phyloP scores from a whole-genome alignment of 1,140 invertebrate genomes.

The Episyrphus balteatus region DNA sequence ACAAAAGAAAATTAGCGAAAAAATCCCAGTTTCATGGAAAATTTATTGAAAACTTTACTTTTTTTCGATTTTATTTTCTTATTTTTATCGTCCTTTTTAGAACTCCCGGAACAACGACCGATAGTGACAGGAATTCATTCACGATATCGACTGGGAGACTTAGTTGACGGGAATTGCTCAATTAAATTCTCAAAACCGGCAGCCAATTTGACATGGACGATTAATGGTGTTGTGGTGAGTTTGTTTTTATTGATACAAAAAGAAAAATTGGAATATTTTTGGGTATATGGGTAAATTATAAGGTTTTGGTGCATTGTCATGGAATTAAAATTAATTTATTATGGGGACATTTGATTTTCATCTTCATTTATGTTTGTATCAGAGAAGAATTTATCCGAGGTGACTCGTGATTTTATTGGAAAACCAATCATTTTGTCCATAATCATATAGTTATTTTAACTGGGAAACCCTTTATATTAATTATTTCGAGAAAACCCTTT shows the following conservation, averaged over 20 bases:
- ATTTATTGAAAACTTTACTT: background rate
- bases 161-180: constrained; percentile 61
- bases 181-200: constrained; percentile 64
- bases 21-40: constrained; percentile 9
- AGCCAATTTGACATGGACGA: constrained; percentile 74
- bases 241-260: constrained; percentile 12
- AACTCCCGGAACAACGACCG: constrained; percentile 55
- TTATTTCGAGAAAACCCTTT: too few relatives aligned
- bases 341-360: too few relatives aligned
- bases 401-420: too few relatives aligned
- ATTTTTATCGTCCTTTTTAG: constrained; percentile 37
- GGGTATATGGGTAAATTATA: too few relatives aligned
- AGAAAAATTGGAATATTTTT: too few relatives aligned
- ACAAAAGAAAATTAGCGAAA: constrained; percentile 8
- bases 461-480: too few relatives aligned
- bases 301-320: too few relatives aligned
- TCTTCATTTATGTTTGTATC: too few relatives aligned
- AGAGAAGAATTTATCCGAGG: too few relatives aligned
- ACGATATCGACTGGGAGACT: constrained; percentile 59
- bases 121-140: constrained; percentile 56
- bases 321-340: too few relatives aligned
- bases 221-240: constrained; percentile 65
- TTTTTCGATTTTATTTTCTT: constrained; percentile 3
- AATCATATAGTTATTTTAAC: too few relatives aligned
- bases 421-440: too few relatives aligned